Evolutionary conservation across 2,888 invertebrate genomes (phyloP).

Genomic region (Latrodectus elegans): DNA sequence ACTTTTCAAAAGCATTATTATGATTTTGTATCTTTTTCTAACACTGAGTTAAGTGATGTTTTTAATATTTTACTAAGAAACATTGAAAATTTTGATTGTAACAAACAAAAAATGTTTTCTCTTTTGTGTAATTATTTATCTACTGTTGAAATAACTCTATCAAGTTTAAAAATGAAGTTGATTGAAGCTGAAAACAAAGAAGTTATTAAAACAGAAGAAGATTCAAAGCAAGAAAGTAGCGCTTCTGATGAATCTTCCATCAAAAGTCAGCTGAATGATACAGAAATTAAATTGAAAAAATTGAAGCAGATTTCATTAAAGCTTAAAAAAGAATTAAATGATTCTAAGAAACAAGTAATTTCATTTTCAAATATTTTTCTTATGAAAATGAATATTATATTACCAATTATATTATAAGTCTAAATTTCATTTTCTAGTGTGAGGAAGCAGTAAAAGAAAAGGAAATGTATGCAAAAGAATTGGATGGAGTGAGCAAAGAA

Average conservation of each 20-base stretch:
- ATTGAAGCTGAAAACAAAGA: constrained; percentile 9
- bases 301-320: constrained; percentile 70
- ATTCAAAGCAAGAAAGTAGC: not conserved
- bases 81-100: constrained; percentile 1
- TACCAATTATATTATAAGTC: not conserved
- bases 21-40: not conserved
- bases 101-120: constrained; percentile 19
- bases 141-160: constrained; percentile 15
- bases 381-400: constrained; percentile 1
- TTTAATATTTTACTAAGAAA: constrained; percentile 15
- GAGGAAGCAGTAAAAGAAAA: constrained; percentile 72
- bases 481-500: constrained; percentile 72
- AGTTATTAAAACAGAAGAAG: not conserved
- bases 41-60: constrained; percentile 14
- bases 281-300: constrained; percentile 70
- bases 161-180: constrained; percentile 31
- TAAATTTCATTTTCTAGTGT: constrained; percentile 18
- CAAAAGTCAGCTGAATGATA: constrained; percentile 61
- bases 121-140: constrained; percentile 13
- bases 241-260: constrained; percentile 20
- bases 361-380: not conserved
- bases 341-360: constrained; percentile 67
- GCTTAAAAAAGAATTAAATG: constrained; percentile 70
- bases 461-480: constrained; percentile 74
- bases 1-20: not conserved